These are phyloP conservation scores for Paratilapia polleni DNA, from an alignment of 2,113 vertebrate genomes.

Conservation along the genomic window DNA sequence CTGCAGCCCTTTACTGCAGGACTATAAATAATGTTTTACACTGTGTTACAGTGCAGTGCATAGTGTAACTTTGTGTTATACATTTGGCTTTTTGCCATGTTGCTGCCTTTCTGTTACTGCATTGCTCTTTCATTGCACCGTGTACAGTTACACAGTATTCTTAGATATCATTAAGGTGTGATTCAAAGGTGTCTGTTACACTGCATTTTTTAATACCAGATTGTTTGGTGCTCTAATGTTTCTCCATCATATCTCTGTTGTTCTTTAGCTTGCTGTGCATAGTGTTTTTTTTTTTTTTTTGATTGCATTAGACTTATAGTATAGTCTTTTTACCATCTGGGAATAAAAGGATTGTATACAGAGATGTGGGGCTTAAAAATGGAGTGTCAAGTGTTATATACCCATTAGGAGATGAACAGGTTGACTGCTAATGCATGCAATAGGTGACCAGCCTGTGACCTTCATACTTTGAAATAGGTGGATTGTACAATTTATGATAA, in stretches of 20 bases:
- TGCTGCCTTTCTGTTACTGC: not conserved
- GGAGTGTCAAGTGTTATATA: not conserved
- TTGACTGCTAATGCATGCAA: not conserved
- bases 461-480: not conserved
- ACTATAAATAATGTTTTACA: not conserved
- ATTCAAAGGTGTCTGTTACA: not conserved
- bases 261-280: not conserved
- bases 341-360: not conserved
- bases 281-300: not conserved
- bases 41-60: not conserved
- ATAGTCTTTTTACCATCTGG: not conserved
- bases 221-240: not conserved
- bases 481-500: not conserved
- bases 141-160: not conserved
- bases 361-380: not conserved
- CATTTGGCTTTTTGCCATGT: not conserved
- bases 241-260: not conserved
- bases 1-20: not conserved
- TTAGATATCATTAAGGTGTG: not conserved
- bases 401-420: not conserved
- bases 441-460: not conserved
- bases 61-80: not conserved
- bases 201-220: not conserved
- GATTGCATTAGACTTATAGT: not conserved
- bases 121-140: not conserved